phyloP scores from a whole-genome alignment of 2,888 invertebrate species.

The Eucriotettix oculatus region DNA sequence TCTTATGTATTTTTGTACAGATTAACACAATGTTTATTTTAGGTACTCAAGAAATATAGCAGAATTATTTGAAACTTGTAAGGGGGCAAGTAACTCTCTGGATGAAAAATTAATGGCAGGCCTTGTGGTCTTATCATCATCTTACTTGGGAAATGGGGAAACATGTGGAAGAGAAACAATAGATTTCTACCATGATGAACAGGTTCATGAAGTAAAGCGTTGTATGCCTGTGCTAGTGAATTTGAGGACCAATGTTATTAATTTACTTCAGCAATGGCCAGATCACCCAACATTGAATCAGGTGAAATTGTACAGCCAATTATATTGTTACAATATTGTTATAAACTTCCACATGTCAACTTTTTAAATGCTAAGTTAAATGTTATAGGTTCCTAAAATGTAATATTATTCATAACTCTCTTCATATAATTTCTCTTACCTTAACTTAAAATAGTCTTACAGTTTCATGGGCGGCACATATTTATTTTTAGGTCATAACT shows the following conservation, averaged over 20 bases:
- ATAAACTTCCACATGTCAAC: slow-evolving; percentile 37
- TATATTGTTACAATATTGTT: slow-evolving; percentile 44
- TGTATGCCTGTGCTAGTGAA: slow-evolving; percentile 51
- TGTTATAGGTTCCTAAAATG: not conserved
- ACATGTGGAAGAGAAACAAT: slow-evolving; percentile 17
- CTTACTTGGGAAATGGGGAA: slow-evolving; percentile 1
- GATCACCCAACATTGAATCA: slow-evolving; percentile 77
- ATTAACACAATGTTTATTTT: too few relatives aligned
- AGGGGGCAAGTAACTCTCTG: too few relatives aligned
- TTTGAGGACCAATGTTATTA: slow-evolving; percentile 41
- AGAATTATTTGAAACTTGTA: too few relatives aligned
- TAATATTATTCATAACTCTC: too few relatives aligned
- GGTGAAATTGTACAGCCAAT: slow-evolving; percentile 39
- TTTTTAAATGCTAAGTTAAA: too few relatives aligned
- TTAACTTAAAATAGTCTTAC: too few relatives aligned
- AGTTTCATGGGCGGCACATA: too few relatives aligned
- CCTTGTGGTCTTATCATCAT: slow-evolving; percentile 10
- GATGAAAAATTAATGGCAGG: slow-evolving; percentile 9
- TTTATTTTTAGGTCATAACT: too few relatives aligned
- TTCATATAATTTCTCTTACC: too few relatives aligned
- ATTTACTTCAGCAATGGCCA: slow-evolving; percentile 64
- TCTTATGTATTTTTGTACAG: too few relatives aligned
- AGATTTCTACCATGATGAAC: slow-evolving; percentile 73
- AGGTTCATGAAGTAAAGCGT: slow-evolving; percentile 57
- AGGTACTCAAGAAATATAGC: too few relatives aligned